Conservation (phyloP, 2,888 invertebrate species). For the Dryococelus australis region DNA sequence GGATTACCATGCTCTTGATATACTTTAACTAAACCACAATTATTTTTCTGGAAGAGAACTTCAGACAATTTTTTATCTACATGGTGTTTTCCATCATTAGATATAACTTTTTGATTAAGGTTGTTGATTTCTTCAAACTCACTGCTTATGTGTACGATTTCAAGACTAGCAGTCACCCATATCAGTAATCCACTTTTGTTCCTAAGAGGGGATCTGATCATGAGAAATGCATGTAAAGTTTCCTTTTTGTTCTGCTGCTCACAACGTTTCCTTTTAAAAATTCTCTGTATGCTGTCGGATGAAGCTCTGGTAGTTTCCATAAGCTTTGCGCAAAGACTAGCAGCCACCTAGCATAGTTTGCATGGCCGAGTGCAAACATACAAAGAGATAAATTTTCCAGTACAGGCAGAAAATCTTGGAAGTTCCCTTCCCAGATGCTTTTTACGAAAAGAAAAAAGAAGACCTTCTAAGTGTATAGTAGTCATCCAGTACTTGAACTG, state of each 20-base stretch:
- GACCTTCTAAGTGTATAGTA: neutral
- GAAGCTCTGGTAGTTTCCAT: neutral
- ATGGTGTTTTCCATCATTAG: neutral
- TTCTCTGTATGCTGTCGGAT: neutral
- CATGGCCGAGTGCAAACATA: neutral
- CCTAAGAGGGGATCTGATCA: neutral
- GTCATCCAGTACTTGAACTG: too few species aligned
- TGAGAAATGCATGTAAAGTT: neutral
- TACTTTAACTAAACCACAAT: neutral
- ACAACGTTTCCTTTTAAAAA: neutral
- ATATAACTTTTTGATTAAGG: too few species aligned
- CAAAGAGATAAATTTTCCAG: neutral
- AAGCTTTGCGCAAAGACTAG: neutral
- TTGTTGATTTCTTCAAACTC: too few species aligned
- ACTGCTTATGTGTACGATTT: too few species aligned
- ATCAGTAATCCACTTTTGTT: too few species aligned
- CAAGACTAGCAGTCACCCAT: too few species aligned
- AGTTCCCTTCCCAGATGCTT: neutral
- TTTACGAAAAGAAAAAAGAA: neutral
- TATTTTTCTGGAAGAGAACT: neutral
- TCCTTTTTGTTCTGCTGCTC: neutral
- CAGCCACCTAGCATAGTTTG: neutral
- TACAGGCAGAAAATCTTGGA: neutral
- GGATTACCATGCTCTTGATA: neutral
- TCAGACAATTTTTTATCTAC: neutral